Percentiles rank a stretch among this genome's conserved stretches.
phyloP scores from a whole-genome alignment of 2,888 invertebrate species.

The Drosophila ustulata region DNA sequence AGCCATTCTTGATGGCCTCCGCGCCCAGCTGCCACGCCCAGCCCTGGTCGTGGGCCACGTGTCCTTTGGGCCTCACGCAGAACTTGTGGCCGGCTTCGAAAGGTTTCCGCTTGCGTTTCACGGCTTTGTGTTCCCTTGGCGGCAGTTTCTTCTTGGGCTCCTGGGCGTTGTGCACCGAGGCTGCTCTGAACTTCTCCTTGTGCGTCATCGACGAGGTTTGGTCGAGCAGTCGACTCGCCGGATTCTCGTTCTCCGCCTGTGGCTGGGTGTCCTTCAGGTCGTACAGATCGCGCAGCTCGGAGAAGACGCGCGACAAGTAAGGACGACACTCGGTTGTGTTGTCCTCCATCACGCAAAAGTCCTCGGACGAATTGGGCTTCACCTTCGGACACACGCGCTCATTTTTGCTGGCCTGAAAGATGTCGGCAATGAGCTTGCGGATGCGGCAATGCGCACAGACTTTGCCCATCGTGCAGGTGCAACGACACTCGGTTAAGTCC shows the following conservation, averaged over 20 bases:
- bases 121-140: not conserved
- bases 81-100: conserved; percentile 35
- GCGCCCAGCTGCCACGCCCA: conserved; percentile 87
- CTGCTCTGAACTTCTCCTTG: not conserved
- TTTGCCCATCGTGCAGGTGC: conserved; percentile 76
- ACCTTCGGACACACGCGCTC: conserved; percentile 9
- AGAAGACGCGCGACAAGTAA: conserved; percentile 78
- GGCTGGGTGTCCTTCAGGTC: conserved; percentile 65
- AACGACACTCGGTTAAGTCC: conserved; percentile 41
- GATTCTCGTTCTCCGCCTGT: conserved; percentile 45
- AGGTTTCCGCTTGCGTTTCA: not conserved
- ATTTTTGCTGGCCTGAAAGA: conserved; percentile 51
- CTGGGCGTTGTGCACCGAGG: not conserved
- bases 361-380: conserved; percentile 45
- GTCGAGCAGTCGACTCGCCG: not conserved
- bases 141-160: not conserved
- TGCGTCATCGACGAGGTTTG: not conserved
- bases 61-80: conserved; percentile 28
- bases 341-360: conserved; percentile 51
- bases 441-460: conserved; percentile 81
- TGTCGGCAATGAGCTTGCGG: conserved; percentile 71
- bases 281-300: conserved; percentile 79
- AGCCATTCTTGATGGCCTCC: conserved; percentile 71
- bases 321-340: conserved; percentile 67
- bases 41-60: conserved; percentile 88